Evolutionary conservation across 2,113 vertebrate species (phyloP), one percentile per base, ranked within the genome.

Genomic region (Gallinago jamesoni): DNA sequence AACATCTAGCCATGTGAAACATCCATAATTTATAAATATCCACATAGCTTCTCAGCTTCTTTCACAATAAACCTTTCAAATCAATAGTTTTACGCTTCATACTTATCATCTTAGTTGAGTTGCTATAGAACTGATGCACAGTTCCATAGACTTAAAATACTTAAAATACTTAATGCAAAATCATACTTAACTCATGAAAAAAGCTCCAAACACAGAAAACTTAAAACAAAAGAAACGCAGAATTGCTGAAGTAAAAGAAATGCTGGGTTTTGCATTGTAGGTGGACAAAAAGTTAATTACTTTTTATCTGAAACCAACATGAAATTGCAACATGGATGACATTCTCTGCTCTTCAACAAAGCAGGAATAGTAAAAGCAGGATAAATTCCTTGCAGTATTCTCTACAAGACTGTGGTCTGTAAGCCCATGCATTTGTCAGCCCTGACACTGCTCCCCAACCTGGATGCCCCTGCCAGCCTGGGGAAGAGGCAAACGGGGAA

Each of bases 1-100:
- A 89, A 75, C 74, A 81, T 89, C 95, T 67, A 89, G 59, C 59
- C 43, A 80, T 35, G 25, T 37, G 43, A 87, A 93, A 63, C 52
- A 63, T 70, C 7, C 37, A 41, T 92, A 77, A 86, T 87, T 84
- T 70, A 92, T 80, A 89, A 86, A 67, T 33, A 66, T 24, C 3
- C 57, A 52, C 16, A 39, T 7, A 80, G n/a, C 10, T 89, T 84
- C 27, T 75, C 50, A 86, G 21, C 28, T 83, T 90, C 59, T 74
- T 90, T 95, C 73, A 43, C 84, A 90, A 93, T 47, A 79, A 83
- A 50, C 22, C 41, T 87, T 88, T 95, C 14, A 91, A 90, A 88
- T 86, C 47, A 77, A 77, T 55, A 83, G 27, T 74, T 88, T 91
- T 20, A 70, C 72, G 28, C 20, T 81, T 92, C 31, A 24, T 30